Evolutionary conservation across 1,140 invertebrate species (phyloP).

Genomic region (Listronotus bonariensis): DNA sequence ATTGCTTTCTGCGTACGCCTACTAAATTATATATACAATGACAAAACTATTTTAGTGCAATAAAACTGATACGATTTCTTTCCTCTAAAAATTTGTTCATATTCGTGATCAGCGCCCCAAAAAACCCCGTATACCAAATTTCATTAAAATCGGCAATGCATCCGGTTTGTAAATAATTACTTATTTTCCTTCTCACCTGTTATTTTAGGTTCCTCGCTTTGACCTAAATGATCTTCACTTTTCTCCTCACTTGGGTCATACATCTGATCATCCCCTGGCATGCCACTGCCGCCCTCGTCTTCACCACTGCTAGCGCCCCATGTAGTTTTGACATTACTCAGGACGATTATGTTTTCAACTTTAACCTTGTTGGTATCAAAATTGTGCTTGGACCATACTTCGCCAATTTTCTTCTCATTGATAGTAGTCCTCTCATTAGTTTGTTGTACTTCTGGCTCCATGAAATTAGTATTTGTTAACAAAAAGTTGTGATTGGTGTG

Average conservation of each 20-base stretch:
- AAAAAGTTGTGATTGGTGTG: conserved; percentile 30
- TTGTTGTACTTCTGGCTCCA: conserved; percentile 19
- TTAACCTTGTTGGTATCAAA: conserved; percentile 41
- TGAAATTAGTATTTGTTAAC: conserved; percentile 31
- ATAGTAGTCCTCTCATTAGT: conserved; percentile 23
- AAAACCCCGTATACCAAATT: too few relatives aligned
- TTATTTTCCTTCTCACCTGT: too few relatives aligned
- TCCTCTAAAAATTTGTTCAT: too few relatives aligned
- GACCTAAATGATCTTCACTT: not conserved
- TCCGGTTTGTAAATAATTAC: too few relatives aligned
- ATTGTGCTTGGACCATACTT: conserved; percentile 45
- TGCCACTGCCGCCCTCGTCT: not conserved
- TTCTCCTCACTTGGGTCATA: not conserved
- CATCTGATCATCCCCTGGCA: not conserved
- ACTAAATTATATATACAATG: too few relatives aligned
- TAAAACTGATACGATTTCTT: too few relatives aligned
- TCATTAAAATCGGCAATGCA: too few relatives aligned
- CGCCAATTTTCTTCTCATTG: conserved; percentile 31
- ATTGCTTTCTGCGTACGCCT: too few relatives aligned
- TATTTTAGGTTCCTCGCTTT: not conserved
- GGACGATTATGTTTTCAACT: conserved; percentile 23
- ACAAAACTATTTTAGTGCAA: too few relatives aligned
- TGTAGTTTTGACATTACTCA: conserved; percentile 37
- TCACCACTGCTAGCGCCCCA: conserved; percentile 35
- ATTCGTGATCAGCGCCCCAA: too few relatives aligned